Evolutionary conservation across 2,113 vertebrate species (phyloP).

Genomic region (Buteo buteo): DNA sequence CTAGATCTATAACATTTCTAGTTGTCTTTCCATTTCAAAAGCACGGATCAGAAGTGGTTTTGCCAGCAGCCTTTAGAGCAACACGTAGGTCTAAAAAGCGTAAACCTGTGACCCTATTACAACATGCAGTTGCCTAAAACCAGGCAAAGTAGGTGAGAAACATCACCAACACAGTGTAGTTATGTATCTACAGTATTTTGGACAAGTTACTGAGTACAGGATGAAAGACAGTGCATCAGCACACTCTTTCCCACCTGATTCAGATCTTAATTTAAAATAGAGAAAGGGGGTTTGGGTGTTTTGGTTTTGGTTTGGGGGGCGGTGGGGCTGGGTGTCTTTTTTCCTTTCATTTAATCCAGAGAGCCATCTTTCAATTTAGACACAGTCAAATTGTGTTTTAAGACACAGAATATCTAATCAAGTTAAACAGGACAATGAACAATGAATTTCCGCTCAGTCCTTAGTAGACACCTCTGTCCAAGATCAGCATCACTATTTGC

Average conservation of each 20-base stretch:
- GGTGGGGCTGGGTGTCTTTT: neutral
- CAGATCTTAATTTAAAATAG: neutral
- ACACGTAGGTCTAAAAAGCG: neutral
- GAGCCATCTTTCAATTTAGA: neutral
- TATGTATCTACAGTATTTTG: neutral
- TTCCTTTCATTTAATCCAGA: neutral
- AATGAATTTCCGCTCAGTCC: neutral
- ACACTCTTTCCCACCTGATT: neutral
- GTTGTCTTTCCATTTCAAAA: neutral
- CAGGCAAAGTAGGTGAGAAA: neutral
- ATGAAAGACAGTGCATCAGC: neutral
- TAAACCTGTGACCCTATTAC: neutral
- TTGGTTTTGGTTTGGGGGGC: too few species aligned
- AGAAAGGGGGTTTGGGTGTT: neutral
- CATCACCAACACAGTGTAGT: neutral
- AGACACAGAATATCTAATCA: neutral
- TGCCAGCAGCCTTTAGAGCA: neutral
- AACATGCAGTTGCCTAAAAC: neutral
- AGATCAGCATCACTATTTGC: neutral
- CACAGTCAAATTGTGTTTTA: neutral
- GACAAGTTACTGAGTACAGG: neutral
- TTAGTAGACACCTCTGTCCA: neutral
- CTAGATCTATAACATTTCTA: neutral
- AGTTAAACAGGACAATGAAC: neutral
- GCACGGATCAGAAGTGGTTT: neutral